Base-by-base conservation (phyloP, 2,888 invertebrate genomes). In the Gari tellinella region DNA sequence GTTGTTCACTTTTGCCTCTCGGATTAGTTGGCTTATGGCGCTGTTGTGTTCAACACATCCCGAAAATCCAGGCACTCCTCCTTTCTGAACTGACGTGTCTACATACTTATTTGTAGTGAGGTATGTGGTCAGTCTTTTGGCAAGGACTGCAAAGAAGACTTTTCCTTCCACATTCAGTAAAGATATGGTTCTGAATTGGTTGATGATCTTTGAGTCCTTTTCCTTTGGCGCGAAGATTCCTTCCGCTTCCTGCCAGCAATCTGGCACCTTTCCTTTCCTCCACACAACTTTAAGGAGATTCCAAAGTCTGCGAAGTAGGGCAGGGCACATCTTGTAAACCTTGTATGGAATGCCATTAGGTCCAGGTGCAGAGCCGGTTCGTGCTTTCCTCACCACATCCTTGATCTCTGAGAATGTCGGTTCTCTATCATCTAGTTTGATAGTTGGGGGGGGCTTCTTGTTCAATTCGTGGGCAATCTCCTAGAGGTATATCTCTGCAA, bases 21-120 rank as follows among this genome's bases (percentile, higher is more conserved):
- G 31, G 4, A 31, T 31, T 15, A 72, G 43, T 38, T 72, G 61
- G 14, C 40, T 67, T 5, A 77, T 49, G 1, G 51, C 51, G 17
- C 53, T 69, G 2, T 72, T 65, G 25, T 73, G 73, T 41, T 78
- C 60, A 1, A 69, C 25, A 31, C 68, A 75, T 15, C 66, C 68
- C 21, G 56, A 57, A n/a, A 75, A 45, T 43, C 66, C 75, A 45
- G 75, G 75, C 4, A 75, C 60, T 21, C 65, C 68, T 23, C 60
- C 58, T 17, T 72, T 65, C 49, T 72, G 64, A 0, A 72, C 58
- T 12, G 67, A 78, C 0, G 60, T 67, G 55, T 79, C 57, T 2
- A 67, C 52, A 19, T 43, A 43, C 43, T 43, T 4, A 19, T 43
- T 43, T 3, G 4, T 14, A 12, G 31, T 41, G 49, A 60, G 62